Base-by-base conservation (phyloP, 1,140 invertebrate genomes). In the Cherax destructor region DNA sequence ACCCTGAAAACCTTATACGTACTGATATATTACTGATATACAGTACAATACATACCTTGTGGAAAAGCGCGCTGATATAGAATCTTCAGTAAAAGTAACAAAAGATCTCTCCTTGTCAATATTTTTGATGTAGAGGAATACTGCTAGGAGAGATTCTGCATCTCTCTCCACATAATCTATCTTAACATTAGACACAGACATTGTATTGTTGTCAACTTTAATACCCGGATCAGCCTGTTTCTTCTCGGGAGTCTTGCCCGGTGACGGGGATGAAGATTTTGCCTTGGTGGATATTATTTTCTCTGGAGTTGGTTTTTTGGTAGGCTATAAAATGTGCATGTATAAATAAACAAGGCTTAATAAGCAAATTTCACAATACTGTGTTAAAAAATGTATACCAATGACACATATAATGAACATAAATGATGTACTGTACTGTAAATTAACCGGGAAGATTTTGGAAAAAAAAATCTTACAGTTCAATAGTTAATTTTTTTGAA, bases 41-140 rank as follows among this genome's bases (percentile, higher is more conserved):
- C 52, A 56, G 3, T 56, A 13, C 18, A 18, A 59, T 41, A 80
- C 83, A 47, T 74, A 92, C 92, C 88, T 92, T 49, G 84, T 83
- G 41, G 83, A 87, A 61, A 92, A 92, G 52, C 49, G 76, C 3
- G 83, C 65, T 0, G 84, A 59, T 49, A 92, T 79, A 21, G 85
- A 76, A 49, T 88, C 89, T 52, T 91, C 78, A 49, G 65, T 74
- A 47, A 92, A 92, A n/a, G 72, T 76, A 18, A 91, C 83, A 49
- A 69, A 18, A 21, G 89, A 49, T 18, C 88, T 85, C 52, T 92
- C 88, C 56, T 84, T 92, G 79, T 61, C 74, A 56, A 92, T 88
- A 69, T 83, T 80, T 83, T 92, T 92, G 24, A 92, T 77, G 16
- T 91, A 92, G 49, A 92, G 84, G 59, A 83, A 91, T 52, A 92